Conservation (phyloP, 92 coral and sea anemone species). For the Palythoa heliodiscus region DNA sequence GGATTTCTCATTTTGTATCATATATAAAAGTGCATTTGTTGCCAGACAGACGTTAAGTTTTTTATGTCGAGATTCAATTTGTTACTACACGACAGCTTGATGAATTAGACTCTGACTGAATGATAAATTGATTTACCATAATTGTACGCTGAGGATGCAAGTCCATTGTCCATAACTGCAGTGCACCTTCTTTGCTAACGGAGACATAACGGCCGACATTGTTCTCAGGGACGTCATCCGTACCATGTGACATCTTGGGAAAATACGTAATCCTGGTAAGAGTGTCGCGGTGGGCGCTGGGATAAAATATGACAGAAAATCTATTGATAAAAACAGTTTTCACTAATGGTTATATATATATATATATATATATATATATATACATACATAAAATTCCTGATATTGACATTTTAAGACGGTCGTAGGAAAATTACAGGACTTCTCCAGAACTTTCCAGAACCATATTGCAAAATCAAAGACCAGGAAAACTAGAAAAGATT, state of each 20-base stretch:
- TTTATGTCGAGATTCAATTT: too few species aligned
- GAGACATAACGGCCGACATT: constrained; percentile 94
- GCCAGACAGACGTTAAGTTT: too few species aligned
- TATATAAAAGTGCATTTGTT: too few species aligned
- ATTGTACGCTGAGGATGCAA: constrained; percentile 77
- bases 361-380: background rate
- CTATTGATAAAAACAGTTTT: background rate
- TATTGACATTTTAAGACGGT: too few species aligned
- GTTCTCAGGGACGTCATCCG: constrained; percentile 90
- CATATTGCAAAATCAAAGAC: too few species aligned
- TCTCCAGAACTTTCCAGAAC: too few species aligned
- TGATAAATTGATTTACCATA: constrained; percentile 51
- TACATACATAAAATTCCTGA: too few species aligned
- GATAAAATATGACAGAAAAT: background rate
- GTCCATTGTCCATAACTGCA: constrained; percentile 98
- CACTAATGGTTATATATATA: background rate
- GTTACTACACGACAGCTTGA: too few species aligned
- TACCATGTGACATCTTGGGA: constrained; percentile 90
- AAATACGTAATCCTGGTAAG: constrained; percentile 87
- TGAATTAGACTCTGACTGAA: too few species aligned
- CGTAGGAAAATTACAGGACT: too few species aligned
- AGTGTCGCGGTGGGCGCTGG: constrained; percentile 90
- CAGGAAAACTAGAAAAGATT: too few species aligned
- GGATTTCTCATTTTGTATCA: too few species aligned
- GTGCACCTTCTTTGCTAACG: constrained; percentile 88